Base-by-base conservation (phyloP, 2,888 invertebrate genomes). In the Villa cingulata region DNA sequence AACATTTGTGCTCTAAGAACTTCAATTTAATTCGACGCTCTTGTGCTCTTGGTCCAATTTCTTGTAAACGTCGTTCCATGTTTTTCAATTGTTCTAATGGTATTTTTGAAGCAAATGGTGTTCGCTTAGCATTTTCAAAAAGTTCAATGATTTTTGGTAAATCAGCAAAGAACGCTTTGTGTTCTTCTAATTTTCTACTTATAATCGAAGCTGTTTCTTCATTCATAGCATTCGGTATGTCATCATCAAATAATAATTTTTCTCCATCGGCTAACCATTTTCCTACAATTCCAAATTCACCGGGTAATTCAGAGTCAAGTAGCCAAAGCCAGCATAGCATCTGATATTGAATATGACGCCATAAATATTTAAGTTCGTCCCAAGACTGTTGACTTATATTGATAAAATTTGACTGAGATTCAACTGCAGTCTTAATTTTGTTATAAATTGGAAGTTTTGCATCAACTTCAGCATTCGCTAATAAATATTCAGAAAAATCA, bases 241-340 rank as follows among this genome's bases (percentile, higher is more conserved):
- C 85, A 61, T 89, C 86, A 55, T 83, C 83, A 55, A 81, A 77
- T 44, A 91, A 69, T 44, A 88, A 70, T 59, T 81, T 81, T 65
- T 92, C 91, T 17, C 92, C 95, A 57, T 81, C 80, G 51, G 86
- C 84, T 45, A 96, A 70, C 92, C 95, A 95, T 65, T 87, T 86
- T 45, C 90, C 94, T 16, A 91, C 78, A 53, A 79, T 75, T 49
- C 86, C 85, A 57, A 95, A 81, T 59, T 87, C 86, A 37, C 88
- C 89, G 10, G 91, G 90, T 45, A 95, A 72, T 53, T 78, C 76
- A 1, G 86, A 79, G 66, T 96, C 95, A 56, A 95, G 70, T 44
- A 86, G 73, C 86, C 89, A 87, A 57, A 90, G 76, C 94, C 95
- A 95, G 60, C 81, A 78, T 58, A 82, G 74, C 71, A 90, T 76